Evolutionary conservation across 1,140 invertebrate genomes (phyloP).

Genomic region (Brachionus koreanus): DNA sequence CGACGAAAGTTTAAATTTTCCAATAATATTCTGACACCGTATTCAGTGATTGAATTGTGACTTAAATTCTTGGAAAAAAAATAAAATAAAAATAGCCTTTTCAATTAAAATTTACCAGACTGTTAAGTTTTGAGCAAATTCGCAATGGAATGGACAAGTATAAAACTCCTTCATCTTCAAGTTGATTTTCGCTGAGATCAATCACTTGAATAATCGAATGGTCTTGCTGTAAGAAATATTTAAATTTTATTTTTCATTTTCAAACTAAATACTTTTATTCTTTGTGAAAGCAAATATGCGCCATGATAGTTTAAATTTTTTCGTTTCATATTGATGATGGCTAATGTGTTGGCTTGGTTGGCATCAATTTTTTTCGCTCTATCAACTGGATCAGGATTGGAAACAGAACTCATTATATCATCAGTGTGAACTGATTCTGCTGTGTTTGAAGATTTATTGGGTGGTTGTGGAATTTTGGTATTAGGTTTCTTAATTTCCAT

Average conservation of each 20-base stretch:
- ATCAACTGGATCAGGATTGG: background rate
- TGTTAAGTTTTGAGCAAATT: background rate
- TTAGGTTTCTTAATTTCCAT: background rate
- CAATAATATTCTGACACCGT: conserved; percentile 14
- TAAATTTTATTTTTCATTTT: background rate
- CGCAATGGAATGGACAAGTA: conserved; percentile 3
- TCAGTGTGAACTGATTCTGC: background rate
- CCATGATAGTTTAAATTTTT: conserved; percentile 2
- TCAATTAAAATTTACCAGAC: background rate
- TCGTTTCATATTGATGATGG: background rate
- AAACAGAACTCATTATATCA: background rate
- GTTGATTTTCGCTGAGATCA: conserved; percentile 22
- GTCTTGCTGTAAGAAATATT: conserved; percentile 4
- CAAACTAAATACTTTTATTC: background rate
- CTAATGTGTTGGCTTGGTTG: background rate
- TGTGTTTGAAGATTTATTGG: background rate
- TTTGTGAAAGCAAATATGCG: background rate
- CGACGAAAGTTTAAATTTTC: conserved; percentile 35
- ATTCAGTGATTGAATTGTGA: conserved; percentile 20
- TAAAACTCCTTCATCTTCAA: conserved; percentile 35
- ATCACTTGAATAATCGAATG: background rate
- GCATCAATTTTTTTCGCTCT: background rate
- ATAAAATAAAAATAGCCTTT: background rate
- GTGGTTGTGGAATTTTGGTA: background rate
- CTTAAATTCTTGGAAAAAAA: conserved; percentile 37